These are phyloP conservation scores for Megaceryle torquata DNA, from an alignment of 2,113 vertebrate genomes.

Conservation along the genomic window DNA sequence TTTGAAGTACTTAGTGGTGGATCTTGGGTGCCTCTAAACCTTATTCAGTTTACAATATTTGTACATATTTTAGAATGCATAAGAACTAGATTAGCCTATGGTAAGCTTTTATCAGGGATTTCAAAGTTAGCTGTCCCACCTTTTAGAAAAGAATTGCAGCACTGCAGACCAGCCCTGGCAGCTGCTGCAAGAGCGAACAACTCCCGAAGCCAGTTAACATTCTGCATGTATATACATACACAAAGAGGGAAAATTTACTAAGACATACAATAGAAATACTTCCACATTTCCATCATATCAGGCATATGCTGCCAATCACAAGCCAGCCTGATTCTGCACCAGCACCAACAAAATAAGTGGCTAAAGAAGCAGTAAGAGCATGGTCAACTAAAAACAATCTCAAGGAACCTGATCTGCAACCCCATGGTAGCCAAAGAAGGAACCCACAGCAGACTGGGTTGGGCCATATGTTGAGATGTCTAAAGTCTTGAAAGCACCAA, in stretches of 20 bases:
- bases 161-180: background rate
- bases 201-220: background rate
- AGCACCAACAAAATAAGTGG: background rate
- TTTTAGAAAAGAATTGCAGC: background rate
- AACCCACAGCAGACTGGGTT: background rate
- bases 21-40: constrained; percentile 63
- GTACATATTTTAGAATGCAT: constrained; percentile 66
- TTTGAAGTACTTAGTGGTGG: constrained; percentile 73
- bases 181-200: background rate
- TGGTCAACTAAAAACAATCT: background rate
- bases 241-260: background rate
- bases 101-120: constrained; percentile 28
- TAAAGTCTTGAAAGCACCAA: background rate
- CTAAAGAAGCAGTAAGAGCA: background rate
- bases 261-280: background rate
- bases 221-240: background rate
- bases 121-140: background rate
- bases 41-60: constrained; percentile 68
- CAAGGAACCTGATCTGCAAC: background rate
- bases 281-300: background rate
- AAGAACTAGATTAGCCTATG: constrained; percentile 49
- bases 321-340: background rate
- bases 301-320: background rate
- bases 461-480: background rate
- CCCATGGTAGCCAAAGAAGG: background rate